Evolutionary conservation across 1,140 invertebrate species (phyloP), one percentile per base, ranked within the genome.

Genomic region (Drosophila micromelanica): DNA sequence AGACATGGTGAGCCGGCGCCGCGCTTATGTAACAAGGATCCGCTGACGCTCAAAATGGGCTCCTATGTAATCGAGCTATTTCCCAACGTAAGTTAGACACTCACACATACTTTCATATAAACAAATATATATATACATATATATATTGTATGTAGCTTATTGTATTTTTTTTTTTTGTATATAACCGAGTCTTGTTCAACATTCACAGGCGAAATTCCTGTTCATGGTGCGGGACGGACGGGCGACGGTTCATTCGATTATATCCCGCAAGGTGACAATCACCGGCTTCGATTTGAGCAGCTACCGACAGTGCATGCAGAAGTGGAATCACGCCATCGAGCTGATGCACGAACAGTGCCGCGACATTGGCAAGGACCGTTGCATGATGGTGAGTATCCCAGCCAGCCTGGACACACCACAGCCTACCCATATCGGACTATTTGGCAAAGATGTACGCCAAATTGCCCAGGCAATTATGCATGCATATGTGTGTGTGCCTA

Each of bases 161-260:
- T n/a, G n/a, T n/a, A 2, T 32, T 8, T 27, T 35, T 45, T 32
- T 38, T 27, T 51, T 4, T 27, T 3, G 27, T 40, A 37, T 37
- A 56, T 43, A 40, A 5, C 37, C 35, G 11, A 15, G 17, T 68
- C 62, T 62, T 13, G 2, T 42, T 42, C 8, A 20, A 45, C 68
- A 55, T 52, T 17, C 49, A 73, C 72, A 92, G 91, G 91, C 98
- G 37, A 99, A 99, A 93, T 99, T 99, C 93, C 94, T 99, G 78
- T 97, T 99, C 92, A 99, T 99, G 98, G 96, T 99, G 52, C 95
- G 99, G 74, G 99, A 99, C 92, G 99, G 99, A 3, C 94, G 99
- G 59, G 98, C 98, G 32, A 98, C 98, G 8, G 98, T 99, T 54
- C 98, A 99, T 94, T 99, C 98, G 54, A 99, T 99, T 91, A 97